Evolutionary conservation across 92 coral and sea anemone genomes (phyloP), one percentile per base, ranked within the genome.

Genomic region (Phenganax marumi): DNA sequence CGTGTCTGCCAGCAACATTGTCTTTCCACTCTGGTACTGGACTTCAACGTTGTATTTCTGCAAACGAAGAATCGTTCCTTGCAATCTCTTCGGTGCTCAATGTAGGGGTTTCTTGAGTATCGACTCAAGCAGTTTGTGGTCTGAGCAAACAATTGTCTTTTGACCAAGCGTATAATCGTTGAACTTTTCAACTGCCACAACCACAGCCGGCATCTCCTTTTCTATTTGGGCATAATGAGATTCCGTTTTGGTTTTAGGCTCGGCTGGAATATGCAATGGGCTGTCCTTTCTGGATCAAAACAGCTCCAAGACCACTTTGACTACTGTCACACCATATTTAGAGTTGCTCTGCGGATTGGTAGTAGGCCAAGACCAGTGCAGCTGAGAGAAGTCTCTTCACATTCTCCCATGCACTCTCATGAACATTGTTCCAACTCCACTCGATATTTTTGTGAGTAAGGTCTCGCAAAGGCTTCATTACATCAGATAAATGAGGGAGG

Each of bases 261-360:
- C 76, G 58, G 84, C 87, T 84, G 22, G 84, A 73, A 68, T 85
- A 85, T n/a, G 84, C 52, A 19, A 85, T 68, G 8, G 70, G 88
- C 50, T 53, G 70, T 64, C 84, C 88, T 10, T 58, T 68, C 47
- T 77, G 88, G 12, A 85, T 82, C 68, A 85, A 77, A 24, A 84
- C 88, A 14, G 80, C 88, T 14, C 85, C 89, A 10, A 86, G 68
- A 17, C 85, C 85, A 50, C 76, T 80, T 53, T 80, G 85, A 47
- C 76, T 86, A 80, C 85, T 70, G n/a, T 85, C 85, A 61, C 85
- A 85, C 55, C 79, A 85, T 60, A 85, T 85, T 50, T 66, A 80
- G 47, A 85, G 81, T n/a, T 64, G 54, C 52, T 81, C 89, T 73
- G 52, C 54, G 61, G 86, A 25, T 71, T 81, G 66, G 81, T 58